Base-by-base conservation (phyloP, 2,797 vertebrate genomes). In the Manis crassicaudata region DNA sequence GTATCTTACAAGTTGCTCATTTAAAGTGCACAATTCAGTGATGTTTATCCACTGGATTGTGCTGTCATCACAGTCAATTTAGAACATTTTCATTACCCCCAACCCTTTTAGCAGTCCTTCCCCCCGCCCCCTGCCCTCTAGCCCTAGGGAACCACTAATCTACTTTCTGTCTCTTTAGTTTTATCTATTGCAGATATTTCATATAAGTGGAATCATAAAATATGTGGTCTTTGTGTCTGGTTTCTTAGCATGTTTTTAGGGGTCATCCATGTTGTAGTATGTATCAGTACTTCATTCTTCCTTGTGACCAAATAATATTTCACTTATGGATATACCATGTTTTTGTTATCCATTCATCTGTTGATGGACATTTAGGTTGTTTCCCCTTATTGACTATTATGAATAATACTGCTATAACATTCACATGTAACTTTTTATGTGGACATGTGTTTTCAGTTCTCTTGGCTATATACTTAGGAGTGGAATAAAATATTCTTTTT, bases 211-310 rank as follows among this genome's bases (percentile, higher is more conserved):
- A 86, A 92, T 82, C 21, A 67, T 60, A 37, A 16, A 82, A 14
- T 58, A 63, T 73, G 18, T 93, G 20, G 35, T 72, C 27, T 65
- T 83, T 75, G 46, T 90, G 10, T 50, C 54, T 76, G 65, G 43
- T 25, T 85, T 77, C 37, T 97, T 68, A 63, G 60, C 32, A 25
- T 87, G 20, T 77, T 89, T 84, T 92, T 37, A 94, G 90, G 56
- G 62, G 52, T 65, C 52, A 88, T 77, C 14, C 5, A n/a, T 50
- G 52, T 37, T 63, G 21, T 72, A 91, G 58, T 29, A 27, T 62
- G 6, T 77, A 65, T 90, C 50, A 62, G 40, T 89, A 62, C 21
- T 68, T 83, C 25, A 80, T 63, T 93, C 25, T 25, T 90, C 86
- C 87, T 93, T 70, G 60, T 67, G 75, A 25, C 5, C 29, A 91